Percentiles rank a stretch among this genome's conserved stretches.
These are phyloP conservation scores for Martes martes DNA, from an alignment of 2,113 vertebrate genomes.

Conservation along the genomic window DNA sequence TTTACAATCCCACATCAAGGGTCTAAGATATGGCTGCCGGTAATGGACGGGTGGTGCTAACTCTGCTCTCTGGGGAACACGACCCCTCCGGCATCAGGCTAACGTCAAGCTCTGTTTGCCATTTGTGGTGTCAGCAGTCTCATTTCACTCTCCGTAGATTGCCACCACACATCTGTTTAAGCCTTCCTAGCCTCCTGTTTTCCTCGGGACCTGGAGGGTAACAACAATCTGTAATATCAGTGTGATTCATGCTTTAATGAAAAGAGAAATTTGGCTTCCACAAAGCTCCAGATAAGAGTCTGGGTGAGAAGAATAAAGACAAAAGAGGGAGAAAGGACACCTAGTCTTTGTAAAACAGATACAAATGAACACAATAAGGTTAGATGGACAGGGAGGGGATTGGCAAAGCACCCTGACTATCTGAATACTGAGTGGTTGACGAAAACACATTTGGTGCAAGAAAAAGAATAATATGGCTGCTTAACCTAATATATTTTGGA, in stretches of 20 bases:
- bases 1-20: not conserved
- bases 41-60: not conserved
- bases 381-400: not conserved
- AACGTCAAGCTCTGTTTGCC: not conserved
- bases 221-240: not conserved
- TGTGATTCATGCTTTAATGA: not conserved
- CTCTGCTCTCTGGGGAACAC: not conserved
- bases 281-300: conserved; percentile 19
- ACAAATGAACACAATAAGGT: not conserved
- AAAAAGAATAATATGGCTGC: conserved; percentile 20
- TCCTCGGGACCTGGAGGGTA: not conserved
- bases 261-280: conserved; percentile 4
- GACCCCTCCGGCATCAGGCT: not conserved
- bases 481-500: conserved; percentile 50
- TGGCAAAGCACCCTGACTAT: not conserved
- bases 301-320: not conserved
- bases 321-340: not conserved
- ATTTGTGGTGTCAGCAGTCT: not conserved
- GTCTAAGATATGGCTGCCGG: not conserved
- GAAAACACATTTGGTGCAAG: conserved; percentile 38
- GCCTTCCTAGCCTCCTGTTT: not conserved
- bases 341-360: conserved; percentile 13
- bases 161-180: not conserved
- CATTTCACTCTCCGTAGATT: not conserved
- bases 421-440: conserved; percentile 16